These are phyloP conservation scores for Hemichromis elongatus DNA, from an alignment of 2,113 vertebrate genomes.

Conservation along the genomic window DNA sequence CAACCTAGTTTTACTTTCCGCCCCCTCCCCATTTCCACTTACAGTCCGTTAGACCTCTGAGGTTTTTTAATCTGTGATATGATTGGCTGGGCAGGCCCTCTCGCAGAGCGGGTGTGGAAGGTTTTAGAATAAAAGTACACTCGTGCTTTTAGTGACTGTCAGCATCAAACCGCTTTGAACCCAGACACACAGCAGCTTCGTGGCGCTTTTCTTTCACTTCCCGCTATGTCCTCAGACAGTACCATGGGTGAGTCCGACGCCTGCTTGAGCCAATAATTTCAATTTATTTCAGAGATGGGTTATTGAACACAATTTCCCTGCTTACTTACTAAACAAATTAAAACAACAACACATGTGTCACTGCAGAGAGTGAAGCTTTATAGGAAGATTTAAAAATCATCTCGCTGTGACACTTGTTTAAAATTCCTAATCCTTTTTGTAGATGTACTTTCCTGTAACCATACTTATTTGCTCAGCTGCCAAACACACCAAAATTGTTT, in stretches of 20 bases:
- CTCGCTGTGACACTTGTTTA: not conserved
- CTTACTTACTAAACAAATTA: not conserved
- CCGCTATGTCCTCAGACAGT: slow-evolving; percentile 51
- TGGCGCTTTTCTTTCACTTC: not conserved
- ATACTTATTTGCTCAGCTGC: not conserved
- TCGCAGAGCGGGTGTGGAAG: not conserved
- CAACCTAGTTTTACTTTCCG: slow-evolving; percentile 30
- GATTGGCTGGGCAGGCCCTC: slow-evolving; percentile 33
- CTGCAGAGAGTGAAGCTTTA: not conserved
- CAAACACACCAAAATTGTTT: not conserved
- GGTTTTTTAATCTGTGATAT: not conserved
- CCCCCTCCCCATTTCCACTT: slow-evolving; percentile 10
- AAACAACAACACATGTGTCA: not conserved
- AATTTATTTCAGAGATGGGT: not conserved
- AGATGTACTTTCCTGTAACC: not conserved
- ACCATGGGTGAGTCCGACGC: slow-evolving; percentile 53
- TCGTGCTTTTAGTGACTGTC: not conserved
- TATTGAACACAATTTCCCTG: not conserved
- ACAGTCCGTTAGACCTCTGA: not conserved
- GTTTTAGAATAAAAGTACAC: slow-evolving; percentile 6
- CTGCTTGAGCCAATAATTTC: not conserved
- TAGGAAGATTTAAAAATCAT: not conserved
- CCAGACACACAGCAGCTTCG: not conserved
- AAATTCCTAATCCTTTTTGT: not conserved
- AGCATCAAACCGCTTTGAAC: not conserved